These are phyloP conservation scores for Rhinolophus ferrumequinum DNA, from an alignment of 2,113 vertebrate genomes.

Conservation along the genomic window DNA sequence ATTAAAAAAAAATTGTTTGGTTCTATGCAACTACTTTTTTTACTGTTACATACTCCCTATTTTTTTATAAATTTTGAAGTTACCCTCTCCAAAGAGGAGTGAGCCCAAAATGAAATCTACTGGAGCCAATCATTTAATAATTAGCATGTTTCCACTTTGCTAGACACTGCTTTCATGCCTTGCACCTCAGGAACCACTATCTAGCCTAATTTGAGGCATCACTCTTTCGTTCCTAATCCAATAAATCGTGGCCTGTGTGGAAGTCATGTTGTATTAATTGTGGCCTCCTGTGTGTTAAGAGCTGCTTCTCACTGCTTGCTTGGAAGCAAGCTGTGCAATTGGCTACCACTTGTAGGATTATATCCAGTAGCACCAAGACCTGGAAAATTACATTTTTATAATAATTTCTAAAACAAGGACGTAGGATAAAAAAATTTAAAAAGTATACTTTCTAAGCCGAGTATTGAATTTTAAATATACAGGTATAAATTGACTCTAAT, in stretches of 20 bases:
- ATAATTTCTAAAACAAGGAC: neutral
- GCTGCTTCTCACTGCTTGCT: neutral
- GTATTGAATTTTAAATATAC: neutral
- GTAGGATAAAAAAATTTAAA: neutral
- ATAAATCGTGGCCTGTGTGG: neutral
- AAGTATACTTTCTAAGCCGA: neutral
- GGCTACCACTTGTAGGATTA: neutral
- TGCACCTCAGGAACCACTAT: neutral
- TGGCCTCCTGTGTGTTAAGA: neutral
- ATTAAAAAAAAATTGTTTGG: neutral
- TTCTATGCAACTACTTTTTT: neutral
- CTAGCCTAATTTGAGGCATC: neutral
- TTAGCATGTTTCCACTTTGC: neutral
- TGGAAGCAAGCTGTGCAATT: constrained; percentile 19
- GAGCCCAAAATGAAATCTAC: neutral
- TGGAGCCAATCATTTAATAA: neutral
- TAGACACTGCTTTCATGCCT: neutral
- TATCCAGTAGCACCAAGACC: neutral
- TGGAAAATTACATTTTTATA: constrained; percentile 2
- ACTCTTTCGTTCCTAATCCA: neutral
- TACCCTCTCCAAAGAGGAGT: neutral
- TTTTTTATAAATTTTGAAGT: neutral
- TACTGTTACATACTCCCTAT: neutral
- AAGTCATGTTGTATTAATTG: neutral
- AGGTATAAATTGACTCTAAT: neutral